Conservation (phyloP, 2,797 vertebrate genomes). For the Hemitrygon akajei region DNA sequence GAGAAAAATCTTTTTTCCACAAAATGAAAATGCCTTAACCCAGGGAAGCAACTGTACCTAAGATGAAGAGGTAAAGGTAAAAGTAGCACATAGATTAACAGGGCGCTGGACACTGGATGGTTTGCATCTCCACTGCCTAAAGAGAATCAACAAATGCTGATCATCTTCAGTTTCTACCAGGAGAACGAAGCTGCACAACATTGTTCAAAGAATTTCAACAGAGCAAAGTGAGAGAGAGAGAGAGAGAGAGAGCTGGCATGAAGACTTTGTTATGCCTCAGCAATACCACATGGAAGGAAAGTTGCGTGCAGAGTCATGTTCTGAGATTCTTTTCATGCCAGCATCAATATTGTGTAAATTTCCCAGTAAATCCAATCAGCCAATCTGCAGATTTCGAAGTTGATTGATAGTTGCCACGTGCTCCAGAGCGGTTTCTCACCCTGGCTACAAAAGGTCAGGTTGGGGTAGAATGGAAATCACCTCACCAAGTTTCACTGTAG, state of each 20-base stretch:
- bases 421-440: background rate
- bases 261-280: background rate
- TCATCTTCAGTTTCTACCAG: background rate
- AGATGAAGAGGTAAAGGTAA: slow-evolving; percentile 56
- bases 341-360: background rate
- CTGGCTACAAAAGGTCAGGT: background rate
- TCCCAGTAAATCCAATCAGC: background rate
- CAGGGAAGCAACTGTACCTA: slow-evolving; percentile 61
- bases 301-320: background rate
- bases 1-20: slow-evolving; percentile 76
- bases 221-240: background rate
- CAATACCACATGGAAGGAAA: background rate
- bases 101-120: background rate
- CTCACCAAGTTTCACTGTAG: background rate
- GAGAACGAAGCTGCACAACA: background rate
- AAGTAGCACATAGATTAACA: background rate
- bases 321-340: slow-evolving; percentile 12
- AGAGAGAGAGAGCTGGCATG: background rate
- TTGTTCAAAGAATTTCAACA: background rate
- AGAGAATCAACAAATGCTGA: slow-evolving; percentile 5
- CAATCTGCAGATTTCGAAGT: background rate
- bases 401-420: background rate
- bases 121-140: background rate
- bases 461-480: background rate
- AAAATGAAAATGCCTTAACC: slow-evolving; percentile 92